These are phyloP conservation scores for Amphipoea lucens DNA, from an alignment of 2,888 invertebrate species.

Conservation along the genomic window DNA sequence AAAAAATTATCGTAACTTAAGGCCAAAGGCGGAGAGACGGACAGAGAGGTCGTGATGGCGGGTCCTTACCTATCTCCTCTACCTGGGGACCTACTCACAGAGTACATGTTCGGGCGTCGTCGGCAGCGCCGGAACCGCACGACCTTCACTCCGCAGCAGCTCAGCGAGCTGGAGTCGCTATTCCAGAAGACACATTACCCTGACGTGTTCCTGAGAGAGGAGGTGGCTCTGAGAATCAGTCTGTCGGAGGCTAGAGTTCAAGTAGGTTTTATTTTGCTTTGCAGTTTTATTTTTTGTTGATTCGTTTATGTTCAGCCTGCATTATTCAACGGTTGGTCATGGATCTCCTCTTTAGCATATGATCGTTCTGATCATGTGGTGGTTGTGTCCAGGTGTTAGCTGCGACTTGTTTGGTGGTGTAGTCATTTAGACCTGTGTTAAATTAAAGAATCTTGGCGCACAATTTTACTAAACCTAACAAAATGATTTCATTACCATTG, in stretches of 20 bases:
- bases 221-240: conserved; percentile 97
- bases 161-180: conserved; percentile 96
- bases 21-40: not conserved
- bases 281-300: not conserved
- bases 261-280: conserved; percentile 83
- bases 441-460: not conserved
- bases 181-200: conserved; percentile 99
- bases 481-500: not conserved
- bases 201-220: conserved; percentile 96
- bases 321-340: not conserved
- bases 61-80: conserved; percentile 96
- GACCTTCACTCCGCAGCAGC: conserved; percentile 97
- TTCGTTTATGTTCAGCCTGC: not conserved
- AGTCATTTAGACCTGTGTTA: not conserved
- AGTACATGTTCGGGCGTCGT: conserved; percentile 97
- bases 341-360: not conserved
- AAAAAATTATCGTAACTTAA: not conserved
- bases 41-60: conserved; percentile 91
- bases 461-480: not conserved
- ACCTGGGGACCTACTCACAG: conserved; percentile 96
- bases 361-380: not conserved
- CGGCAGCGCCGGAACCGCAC: conserved; percentile 97
- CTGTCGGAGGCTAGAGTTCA: conserved; percentile 98
- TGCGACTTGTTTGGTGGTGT: not conserved
- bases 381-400: not conserved